Evolutionary conservation across 1,140 invertebrate species (phyloP).

Genomic region (Drosophila persimilis): DNA sequence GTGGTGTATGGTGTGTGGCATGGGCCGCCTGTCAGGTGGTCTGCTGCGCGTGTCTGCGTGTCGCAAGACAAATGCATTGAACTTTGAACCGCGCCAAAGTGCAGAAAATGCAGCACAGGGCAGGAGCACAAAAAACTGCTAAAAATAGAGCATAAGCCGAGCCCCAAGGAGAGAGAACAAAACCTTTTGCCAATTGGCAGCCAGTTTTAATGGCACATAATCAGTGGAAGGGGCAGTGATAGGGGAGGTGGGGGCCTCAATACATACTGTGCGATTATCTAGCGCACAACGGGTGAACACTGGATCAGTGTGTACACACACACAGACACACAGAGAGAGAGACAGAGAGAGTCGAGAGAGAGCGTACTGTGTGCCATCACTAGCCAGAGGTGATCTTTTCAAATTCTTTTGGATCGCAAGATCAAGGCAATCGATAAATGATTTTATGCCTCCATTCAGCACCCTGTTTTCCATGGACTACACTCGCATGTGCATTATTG

Average conservation of each 20-base stretch:
- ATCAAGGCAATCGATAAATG: too few species aligned
- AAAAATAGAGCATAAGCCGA: conserved; percentile 13
- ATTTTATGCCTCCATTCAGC: background rate
- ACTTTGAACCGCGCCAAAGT: conserved; percentile 56
- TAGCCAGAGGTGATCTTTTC: too few species aligned
- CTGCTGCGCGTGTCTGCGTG: conserved; percentile 21
- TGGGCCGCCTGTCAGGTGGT: conserved; percentile 4
- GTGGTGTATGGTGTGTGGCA: background rate
- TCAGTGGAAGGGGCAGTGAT: conserved; percentile 17
- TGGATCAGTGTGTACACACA: too few species aligned
- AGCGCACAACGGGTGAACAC: conserved; percentile 19
- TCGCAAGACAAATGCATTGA: conserved; percentile 59
- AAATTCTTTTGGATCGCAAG: too few species aligned
- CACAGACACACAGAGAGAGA: too few species aligned
- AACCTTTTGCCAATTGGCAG: conserved; percentile 60
- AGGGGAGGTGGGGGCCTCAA: background rate
- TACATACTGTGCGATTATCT: conserved; percentile 30
- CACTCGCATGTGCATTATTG: conserved; percentile 39
- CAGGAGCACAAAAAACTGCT: conserved; percentile 6
- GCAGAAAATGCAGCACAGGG: conserved; percentile 13
- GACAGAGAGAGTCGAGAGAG: too few species aligned
- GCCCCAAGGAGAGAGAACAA: background rate
- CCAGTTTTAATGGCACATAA: conserved; percentile 64
- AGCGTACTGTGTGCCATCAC: too few species aligned
- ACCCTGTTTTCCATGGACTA: conserved; percentile 30